Evolutionary conservation across 1,140 invertebrate genomes (phyloP).

Genomic region (Drosophila orena): DNA sequence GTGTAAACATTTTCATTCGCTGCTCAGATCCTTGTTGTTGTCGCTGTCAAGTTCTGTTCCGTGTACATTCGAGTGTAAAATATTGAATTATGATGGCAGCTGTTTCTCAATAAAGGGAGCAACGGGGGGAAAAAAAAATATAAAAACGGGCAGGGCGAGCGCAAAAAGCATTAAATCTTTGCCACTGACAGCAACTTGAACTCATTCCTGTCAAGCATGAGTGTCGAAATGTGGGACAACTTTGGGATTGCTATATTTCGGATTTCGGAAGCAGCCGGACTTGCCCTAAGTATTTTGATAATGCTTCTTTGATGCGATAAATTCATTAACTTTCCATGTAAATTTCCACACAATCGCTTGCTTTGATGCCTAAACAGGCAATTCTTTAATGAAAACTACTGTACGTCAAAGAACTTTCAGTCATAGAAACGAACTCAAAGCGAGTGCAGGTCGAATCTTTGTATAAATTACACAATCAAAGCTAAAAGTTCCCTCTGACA

Average conservation of each 20-base stretch:
- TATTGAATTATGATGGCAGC: slow-evolving; percentile 83
- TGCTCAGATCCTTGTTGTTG: slow-evolving; percentile 34
- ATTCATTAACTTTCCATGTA: no score
- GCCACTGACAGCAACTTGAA: slow-evolving; percentile 75
- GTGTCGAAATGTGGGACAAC: slow-evolving; percentile 38
- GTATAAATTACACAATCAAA: slow-evolving; percentile 65
- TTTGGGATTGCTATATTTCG: slow-evolving; percentile 20
- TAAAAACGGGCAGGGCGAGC: slow-evolving; percentile 4
- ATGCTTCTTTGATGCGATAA: no score
- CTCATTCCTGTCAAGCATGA: slow-evolving; percentile 76
- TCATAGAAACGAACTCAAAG: slow-evolving; percentile 10
- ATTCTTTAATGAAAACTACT: neutral
- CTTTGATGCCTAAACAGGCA: neutral
- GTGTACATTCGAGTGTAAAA: slow-evolving; percentile 80
- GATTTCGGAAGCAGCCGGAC: no score
- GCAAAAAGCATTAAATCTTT: slow-evolving; percentile 71
- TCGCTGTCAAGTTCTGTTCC: slow-evolving; percentile 73
- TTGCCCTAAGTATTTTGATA: neutral
- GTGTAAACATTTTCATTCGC: slow-evolving; percentile 80
- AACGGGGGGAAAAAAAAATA: slow-evolving; percentile 4
- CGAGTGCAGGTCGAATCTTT: slow-evolving; percentile 30
- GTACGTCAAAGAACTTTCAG: slow-evolving; percentile 4
- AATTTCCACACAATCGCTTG: neutral
- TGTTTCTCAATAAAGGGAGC: slow-evolving; percentile 73
- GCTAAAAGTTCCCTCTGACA: slow-evolving; percentile 37